Conservation (phyloP, 2,888 invertebrate genomes). For the Drosophila kokeensis region DNA sequence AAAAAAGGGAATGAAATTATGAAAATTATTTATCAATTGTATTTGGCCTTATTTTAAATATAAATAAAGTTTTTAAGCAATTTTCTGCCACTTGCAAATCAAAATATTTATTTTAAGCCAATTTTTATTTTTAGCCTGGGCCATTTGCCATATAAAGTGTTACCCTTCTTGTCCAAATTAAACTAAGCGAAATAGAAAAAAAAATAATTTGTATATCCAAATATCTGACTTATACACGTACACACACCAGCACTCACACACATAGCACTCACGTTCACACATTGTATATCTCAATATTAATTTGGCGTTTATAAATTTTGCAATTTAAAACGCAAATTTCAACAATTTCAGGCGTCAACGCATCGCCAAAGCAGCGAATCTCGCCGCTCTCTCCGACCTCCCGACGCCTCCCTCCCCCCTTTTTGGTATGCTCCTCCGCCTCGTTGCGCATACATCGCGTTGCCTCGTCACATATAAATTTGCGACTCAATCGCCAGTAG, state of each 20-base stretch:
- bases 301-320: constrained; percentile 70
- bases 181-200: constrained; percentile 18
- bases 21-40: neutral
- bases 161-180: constrained; percentile 15
- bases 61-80: neutral
- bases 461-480: constrained; percentile 69
- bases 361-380: constrained; percentile 63
- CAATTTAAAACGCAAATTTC: constrained; percentile 70
- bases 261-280: constrained; percentile 3
- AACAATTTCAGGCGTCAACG: constrained; percentile 77
- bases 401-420: neutral
- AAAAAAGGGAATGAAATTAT: neutral
- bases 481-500: constrained; percentile 71
- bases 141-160: constrained; percentile 20
- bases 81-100: neutral
- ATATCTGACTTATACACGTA: constrained; percentile 1
- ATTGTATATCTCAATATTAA: constrained; percentile 63
- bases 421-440: constrained; percentile 35
- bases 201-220: constrained; percentile 29
- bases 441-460: constrained; percentile 62
- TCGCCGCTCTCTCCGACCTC: neutral
- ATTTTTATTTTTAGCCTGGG: constrained; percentile 1
- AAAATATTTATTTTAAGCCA: neutral
- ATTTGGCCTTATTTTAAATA: neutral
- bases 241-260: neutral